Evolutionary conservation across 2,888 invertebrate species (phyloP), one percentile per base, ranked within the genome.

Genomic region (Drosophila incognita): DNA sequence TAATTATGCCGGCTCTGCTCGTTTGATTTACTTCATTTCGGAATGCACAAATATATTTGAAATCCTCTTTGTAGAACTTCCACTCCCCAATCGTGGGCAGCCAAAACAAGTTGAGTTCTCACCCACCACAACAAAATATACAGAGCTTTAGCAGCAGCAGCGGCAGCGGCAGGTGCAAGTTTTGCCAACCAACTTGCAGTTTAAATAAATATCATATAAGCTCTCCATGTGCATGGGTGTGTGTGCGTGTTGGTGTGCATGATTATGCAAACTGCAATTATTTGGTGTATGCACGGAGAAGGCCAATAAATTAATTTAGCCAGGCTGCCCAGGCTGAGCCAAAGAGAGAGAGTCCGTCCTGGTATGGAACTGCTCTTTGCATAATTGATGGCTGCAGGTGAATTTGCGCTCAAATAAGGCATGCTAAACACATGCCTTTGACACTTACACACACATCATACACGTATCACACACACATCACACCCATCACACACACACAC

Each of bases 311-410:
- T 86, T 87, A 88, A 90, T 88, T 89, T 86, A 68, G 83, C 72
- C 69, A 35, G 68, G 62, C 60, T 73, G 72, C 40, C 67, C 72
- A 15, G 8, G 2, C 15, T 15, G 24, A 24, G 24, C 7, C 46
- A 8, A 36, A 7, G 46, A 4, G 15, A 24, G 4, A 15, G 24
- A 24, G 24, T 21, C 29, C 46, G 33, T 49, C 60, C 61, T 60
- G 49, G 71, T 49, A 76, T 61, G 67, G 56, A 61, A 69, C 56
- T 67, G 83, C 89, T 86, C 77, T 88, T 81, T 87, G 82, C 89
- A 90, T 87, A 87, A 87, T 87, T 87, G 90, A 90, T 87, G 87
- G 89, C 89, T 87, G 89, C 90, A 87, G 87, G 90, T 87, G 90
- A 83, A 88, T 87, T 90, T 87, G 82, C 72, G 76, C 86, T 90